Base-by-base conservation (phyloP, 2,797 vertebrate genomes). In the Acanthis flammea region DNA sequence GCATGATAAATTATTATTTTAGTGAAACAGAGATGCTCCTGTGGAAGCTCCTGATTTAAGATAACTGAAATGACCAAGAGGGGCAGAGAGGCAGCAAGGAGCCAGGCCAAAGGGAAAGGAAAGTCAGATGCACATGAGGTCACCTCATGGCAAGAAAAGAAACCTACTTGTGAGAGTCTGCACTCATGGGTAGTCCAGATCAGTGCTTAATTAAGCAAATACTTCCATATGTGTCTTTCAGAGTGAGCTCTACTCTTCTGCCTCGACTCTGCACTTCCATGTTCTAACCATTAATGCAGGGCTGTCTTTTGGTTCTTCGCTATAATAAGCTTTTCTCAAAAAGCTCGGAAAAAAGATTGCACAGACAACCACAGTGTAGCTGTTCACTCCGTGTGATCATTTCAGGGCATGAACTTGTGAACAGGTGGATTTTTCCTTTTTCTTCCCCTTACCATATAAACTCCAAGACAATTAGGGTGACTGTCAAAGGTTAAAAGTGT, bases 141-240 rank as follows among this genome's bases (percentile, higher is more conserved):
- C 82, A 88, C 51, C 94, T 68, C 96, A 96, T 27, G 94, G 96
- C 95, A 86, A 75, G 95, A 97, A 96, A 94, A 86, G 96, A 96
- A 97, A 92, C 94, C 95, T 97, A 91, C 35, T 68, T 23, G 82
- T 86, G 81, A 94, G 91, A 75, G 62, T 86, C 82, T 92, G 68
- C 76, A 92, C 63, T 68, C 31, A 5, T 22, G 31, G 82, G 75
- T 72, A 85, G 82, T 95, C 95, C 94, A 96, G 82, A 96, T 96
- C 92, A 95, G 95, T 83, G 94, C 85, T 92, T 66, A 72, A 63
- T 93, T 80, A 91, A 93, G 82, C 85, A 96, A 97, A 97, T 96
- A 94, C 92, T 96, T 96, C 95, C 94, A 93, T 88, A 53, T 89
- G 66, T 70, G 45, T 78, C 82, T 88, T 50, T 94, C 82, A 72